Percentiles rank a stretch among this genome's conserved stretches.
These are phyloP conservation scores for Arenicola marina DNA, from an alignment of 2,888 invertebrate genomes.

Conservation along the genomic window DNA sequence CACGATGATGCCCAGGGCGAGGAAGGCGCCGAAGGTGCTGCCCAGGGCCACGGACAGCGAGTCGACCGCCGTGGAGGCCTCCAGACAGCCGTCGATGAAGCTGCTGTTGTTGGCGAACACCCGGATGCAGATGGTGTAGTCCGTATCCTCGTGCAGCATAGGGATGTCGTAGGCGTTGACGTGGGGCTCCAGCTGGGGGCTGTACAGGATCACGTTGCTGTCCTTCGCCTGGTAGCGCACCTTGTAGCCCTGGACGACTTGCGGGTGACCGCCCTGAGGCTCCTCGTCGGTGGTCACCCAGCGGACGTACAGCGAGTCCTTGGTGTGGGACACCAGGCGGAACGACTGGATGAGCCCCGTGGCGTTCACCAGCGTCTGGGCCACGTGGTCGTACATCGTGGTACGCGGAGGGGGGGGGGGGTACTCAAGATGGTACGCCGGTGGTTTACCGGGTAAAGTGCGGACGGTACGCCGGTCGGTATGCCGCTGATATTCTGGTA, in stretches of 20 bases:
- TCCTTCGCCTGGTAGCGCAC: constrained; percentile 32
- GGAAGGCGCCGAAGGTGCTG: constrained; percentile 38
- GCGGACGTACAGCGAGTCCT: neutral
- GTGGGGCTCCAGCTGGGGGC: constrained; percentile 8
- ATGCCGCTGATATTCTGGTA: no score
- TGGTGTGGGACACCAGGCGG: neutral
- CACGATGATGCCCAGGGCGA: constrained; percentile 36
- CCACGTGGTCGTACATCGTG: no score
- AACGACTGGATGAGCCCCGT: neutral
- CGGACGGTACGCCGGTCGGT: no score
- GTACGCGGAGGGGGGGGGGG: no score
- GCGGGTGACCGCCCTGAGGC: neutral
- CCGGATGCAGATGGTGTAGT: constrained; percentile 33
- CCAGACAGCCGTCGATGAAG: constrained; percentile 22
- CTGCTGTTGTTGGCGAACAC: constrained; percentile 14
- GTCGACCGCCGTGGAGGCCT: constrained; percentile 30
- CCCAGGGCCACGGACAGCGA: constrained; percentile 37
- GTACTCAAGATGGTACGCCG: no score
- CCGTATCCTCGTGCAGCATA: constrained; percentile 34
- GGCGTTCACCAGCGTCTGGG: neutral
- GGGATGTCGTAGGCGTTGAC: constrained; percentile 27
- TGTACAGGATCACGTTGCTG: constrained; percentile 26
- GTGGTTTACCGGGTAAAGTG: no score
- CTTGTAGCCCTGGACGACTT: neutral
- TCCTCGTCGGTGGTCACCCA: neutral